Base-by-base conservation (phyloP, 35 echinoderm and acorn worm genomes). In the Patiria miniata region DNA sequence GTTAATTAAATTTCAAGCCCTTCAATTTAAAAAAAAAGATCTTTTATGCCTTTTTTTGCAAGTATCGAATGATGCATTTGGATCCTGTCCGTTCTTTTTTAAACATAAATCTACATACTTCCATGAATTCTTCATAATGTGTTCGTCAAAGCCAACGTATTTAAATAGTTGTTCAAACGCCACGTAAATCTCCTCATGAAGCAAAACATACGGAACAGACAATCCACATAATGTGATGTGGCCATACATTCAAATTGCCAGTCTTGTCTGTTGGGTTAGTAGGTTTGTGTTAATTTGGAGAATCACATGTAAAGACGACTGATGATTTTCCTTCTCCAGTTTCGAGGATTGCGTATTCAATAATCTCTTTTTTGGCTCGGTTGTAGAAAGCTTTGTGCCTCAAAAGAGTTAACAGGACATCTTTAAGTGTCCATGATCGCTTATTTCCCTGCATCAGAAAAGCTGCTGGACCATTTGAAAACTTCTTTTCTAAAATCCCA, bases 371-470 rank as follows among this genome's bases (percentile, higher is more conserved):
- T 58, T 57, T 21, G 7, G 50, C 51, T 6, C 21, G 21, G 4
- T 83, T 83, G 17, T 53, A 83, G 0, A 10, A 8, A 28, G 0
- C 29, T 21, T 58, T 36, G 10, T 83, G 17, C 26, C 54, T 37
- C 54, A 53, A 6, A 15, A 52, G 1, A n/a, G 12, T 18, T 57
- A 58, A 33, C 21, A 83, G 7, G 28, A 29, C 81, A 21, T 83
- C 47, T 36, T 83, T 83, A 2, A 83, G 36, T 53, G 56, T 53
- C 81, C 81, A 83, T 33, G 81, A 40, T 83, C 81, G 50, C 37
- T 55, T 55, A 0, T 54, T 53, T 36, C 47, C 19, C 1, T 58
- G 18, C 0, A 19, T 52, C 53, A 83, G 36, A 32, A 54, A 83
- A 52, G 36, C 81, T 54, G 44, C 40, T 1, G 50, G 44, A 6